Evolutionary conservation across 2,113 vertebrate species (phyloP).

Genomic region (Esox niger): DNA sequence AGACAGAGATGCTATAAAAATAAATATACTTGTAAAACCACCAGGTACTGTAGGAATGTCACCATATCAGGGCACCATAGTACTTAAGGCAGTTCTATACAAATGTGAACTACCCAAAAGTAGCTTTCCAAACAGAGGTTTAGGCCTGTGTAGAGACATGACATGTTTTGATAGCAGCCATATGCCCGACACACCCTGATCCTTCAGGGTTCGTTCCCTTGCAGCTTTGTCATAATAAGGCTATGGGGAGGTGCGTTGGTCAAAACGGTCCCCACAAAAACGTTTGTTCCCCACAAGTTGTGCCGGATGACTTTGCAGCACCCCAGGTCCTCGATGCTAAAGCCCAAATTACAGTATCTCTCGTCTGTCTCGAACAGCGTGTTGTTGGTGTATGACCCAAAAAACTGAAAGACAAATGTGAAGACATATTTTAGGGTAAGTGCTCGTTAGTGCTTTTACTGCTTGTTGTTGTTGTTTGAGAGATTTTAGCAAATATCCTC

Average conservation of each 20-base stretch:
- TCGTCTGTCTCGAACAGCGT: conserved; percentile 93
- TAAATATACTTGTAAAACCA: conserved; percentile 7
- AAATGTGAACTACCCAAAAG: too few species aligned
- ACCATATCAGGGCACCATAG: background rate
- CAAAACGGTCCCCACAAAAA: conserved; percentile 90
- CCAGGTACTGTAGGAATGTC: background rate
- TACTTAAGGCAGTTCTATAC: background rate
- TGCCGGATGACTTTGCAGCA: conserved; percentile 96
- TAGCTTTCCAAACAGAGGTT: background rate
- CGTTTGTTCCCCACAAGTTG: conserved; percentile 84
- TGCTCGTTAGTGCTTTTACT: too few species aligned
- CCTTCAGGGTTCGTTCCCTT: conserved; percentile 62
- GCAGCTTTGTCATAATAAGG: conserved; percentile 80
- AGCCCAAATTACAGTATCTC: conserved; percentile 85
- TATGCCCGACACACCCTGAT: background rate
- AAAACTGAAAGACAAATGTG: conserved; percentile 73
- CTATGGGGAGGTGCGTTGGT: conserved; percentile 83
- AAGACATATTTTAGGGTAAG: too few species aligned
- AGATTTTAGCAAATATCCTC: too few species aligned
- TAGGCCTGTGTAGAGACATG: background rate
- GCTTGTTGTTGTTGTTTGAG: too few species aligned
- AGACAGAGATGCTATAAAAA: conserved; percentile 4
- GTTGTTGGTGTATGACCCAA: conserved; percentile 91
- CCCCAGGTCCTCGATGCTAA: conserved; percentile 89
- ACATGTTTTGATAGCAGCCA: background rate